Evolutionary conservation across 2,797 vertebrate species (phyloP).

Genomic region (Manis javanica): DNA sequence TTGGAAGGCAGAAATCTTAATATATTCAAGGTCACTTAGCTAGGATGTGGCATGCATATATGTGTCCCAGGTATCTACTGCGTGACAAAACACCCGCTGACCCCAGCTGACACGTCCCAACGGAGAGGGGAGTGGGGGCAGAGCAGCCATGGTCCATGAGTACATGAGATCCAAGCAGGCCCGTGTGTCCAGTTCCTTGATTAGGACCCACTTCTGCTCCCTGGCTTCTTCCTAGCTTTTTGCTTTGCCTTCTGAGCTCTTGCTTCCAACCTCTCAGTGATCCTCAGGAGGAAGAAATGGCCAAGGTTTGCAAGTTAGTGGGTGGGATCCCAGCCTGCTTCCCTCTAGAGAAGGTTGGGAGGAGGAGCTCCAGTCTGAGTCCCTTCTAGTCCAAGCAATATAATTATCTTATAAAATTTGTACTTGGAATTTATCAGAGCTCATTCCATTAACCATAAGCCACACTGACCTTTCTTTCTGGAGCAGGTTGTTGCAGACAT

Average conservation of each 20-base stretch:
- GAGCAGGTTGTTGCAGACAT: neutral
- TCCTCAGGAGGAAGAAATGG: neutral
- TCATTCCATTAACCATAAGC: neutral
- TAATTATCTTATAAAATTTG: rapidly evolving
- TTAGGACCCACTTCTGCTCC: neutral
- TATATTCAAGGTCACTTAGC: neutral
- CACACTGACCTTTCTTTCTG: neutral
- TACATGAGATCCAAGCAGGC: neutral
- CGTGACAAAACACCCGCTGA: too few species aligned
- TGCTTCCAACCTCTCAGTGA: neutral
- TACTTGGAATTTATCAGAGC: neutral
- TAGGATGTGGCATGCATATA: neutral
- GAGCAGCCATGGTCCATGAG: neutral
- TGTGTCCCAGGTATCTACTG: neutral
- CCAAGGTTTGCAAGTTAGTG: neutral
- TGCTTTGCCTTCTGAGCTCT: neutral
- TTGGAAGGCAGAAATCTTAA: neutral
- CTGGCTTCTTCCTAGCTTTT: neutral
- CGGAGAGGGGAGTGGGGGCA: neutral
- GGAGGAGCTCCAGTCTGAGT: too few species aligned
- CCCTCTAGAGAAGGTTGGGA: neutral
- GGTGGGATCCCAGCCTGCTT: neutral
- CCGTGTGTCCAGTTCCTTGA: neutral
- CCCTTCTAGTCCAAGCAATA: neutral
- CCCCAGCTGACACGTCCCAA: neutral